These are phyloP conservation scores for Lerema accius DNA, from an alignment of 1,140 invertebrate genomes.

Conservation along the genomic window DNA sequence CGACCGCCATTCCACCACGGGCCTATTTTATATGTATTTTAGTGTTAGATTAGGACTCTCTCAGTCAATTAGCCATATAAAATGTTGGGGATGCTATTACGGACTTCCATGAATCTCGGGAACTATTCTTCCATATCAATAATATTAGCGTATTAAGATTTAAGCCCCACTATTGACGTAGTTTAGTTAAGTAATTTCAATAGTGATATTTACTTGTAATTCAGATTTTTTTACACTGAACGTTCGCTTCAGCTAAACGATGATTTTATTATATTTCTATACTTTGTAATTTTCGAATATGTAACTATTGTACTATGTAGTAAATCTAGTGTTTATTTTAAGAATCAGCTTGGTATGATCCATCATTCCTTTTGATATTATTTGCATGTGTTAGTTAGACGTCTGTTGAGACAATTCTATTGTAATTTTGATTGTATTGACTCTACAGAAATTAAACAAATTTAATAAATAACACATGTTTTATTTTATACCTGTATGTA, in stretches of 20 bases:
- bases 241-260: slow-evolving; percentile 21
- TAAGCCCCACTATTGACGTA: slow-evolving; percentile 50
- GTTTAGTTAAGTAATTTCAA: slow-evolving; percentile 35
- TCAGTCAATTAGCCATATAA: slow-evolving; percentile 65
- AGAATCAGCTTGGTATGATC: slow-evolving; percentile 28
- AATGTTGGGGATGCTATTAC: slow-evolving; percentile 27
- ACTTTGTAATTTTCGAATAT: slow-evolving; percentile 25
- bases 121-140: slow-evolving; percentile 44
- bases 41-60: slow-evolving; percentile 45
- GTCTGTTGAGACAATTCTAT: slow-evolving; percentile 53
- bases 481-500: slow-evolving; percentile 37
- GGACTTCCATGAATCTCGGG: slow-evolving; percentile 49
- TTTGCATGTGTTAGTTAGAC: slow-evolving; percentile 46
- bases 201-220: slow-evolving; percentile 32
- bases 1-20: slow-evolving; percentile 22
- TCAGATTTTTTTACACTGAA: slow-evolving; percentile 14
- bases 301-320: slow-evolving; percentile 29
- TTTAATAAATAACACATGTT: slow-evolving; percentile 42
- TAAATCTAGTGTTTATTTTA: slow-evolving; percentile 28
- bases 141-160: slow-evolving; percentile 42
- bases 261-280: slow-evolving; percentile 22
- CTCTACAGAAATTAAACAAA: slow-evolving; percentile 55
- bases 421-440: slow-evolving; percentile 53
- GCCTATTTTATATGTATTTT: slow-evolving; percentile 37
- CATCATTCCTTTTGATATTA: slow-evolving; percentile 49